Evolutionary conservation across 2,888 invertebrate genomes (phyloP), one percentile per base, ranked within the genome.

Genomic region (Entomobrya proxima): DNA sequence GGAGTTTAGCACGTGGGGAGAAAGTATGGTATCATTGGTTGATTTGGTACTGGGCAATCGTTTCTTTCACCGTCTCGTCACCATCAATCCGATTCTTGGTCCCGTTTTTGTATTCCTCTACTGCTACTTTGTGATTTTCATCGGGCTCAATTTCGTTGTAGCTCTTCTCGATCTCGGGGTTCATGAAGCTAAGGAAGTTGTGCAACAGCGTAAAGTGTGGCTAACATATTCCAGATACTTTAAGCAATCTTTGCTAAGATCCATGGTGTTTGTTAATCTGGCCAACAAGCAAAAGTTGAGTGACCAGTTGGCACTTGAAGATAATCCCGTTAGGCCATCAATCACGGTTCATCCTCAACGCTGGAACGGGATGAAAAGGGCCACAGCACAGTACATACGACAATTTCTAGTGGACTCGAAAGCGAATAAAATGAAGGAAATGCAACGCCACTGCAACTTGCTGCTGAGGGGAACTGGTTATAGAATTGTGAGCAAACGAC

Each of bases 121-220:
- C 55, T 87, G 88, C n/a, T 78, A 88, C 44, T 55, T 87, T 44
- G 37, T 87, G 0, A 75, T 78, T 1, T 81, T 88, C 61, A 74
- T 89, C 18, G 69, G 82, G 2, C 37, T 87, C 0, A 89, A 88
- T 67, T 78, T 89, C 7, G 75, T 89, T 1, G 58, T 87, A 0
- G 86, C 88, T 0, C 37, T 89, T 3, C 44, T 89, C 0, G 85
- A 85, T 32, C 75, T 85, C 40, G 86, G 86, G 18, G 69, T 87
- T 0, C 78, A 76, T n/a, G 86, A 89, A 58, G 87, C 88, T 0
- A 89, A 89, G 24, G 61, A 86, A 79, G 85, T 89, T 6, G 85
- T 86, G 3, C 24, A 40, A 75, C 81, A 79, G 74, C 72, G 83
- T 1, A 80, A 61, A 76, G 74, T 85, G 32, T 80, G 86, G 82